phyloP scores from a whole-genome alignment of 2,888 invertebrate genomes.

The Tinea trinotella region DNA sequence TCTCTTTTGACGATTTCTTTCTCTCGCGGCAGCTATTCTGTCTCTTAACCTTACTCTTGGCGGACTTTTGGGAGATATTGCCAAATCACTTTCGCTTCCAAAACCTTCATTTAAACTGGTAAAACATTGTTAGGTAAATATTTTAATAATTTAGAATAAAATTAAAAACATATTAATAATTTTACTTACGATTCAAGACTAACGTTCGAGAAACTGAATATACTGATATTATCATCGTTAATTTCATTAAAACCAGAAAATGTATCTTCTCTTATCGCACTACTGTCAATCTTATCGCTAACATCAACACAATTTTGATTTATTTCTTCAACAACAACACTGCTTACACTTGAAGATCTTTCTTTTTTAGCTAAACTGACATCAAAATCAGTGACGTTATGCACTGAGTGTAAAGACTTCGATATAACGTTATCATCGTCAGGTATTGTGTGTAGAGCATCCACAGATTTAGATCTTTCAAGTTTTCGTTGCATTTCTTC shows the following conservation, averaged over 20 bases:
- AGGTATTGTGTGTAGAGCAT: constrained; percentile 34
- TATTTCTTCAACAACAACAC: not conserved
- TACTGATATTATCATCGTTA: constrained; percentile 7
- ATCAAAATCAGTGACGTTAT: constrained; percentile 13
- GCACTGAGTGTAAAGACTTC: constrained; percentile 2
- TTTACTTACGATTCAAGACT: constrained; percentile 57
- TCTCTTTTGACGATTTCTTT: constrained; percentile 32
- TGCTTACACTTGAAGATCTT: constrained; percentile 8
- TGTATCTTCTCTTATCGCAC: constrained; percentile 24
- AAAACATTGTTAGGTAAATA: not conserved
- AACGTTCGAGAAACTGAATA: constrained; percentile 23
- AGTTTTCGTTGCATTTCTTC: constrained; percentile 52
- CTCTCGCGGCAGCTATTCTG: constrained; percentile 38
- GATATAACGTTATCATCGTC: constrained; percentile 28
- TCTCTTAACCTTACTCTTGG: constrained; percentile 14
- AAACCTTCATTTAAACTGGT: not conserved
- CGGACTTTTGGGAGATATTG: constrained; percentile 7
- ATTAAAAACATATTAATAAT: too few relatives aligned
- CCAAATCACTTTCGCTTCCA: not conserved
- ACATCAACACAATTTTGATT: not conserved
- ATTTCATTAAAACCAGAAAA: constrained; percentile 1
- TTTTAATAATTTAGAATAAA: not conserved
- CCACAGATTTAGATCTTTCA: constrained; percentile 54
- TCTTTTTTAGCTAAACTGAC: not conserved
- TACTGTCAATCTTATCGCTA: constrained; percentile 22